Evolutionary conservation across 1,140 invertebrate genomes (phyloP), one percentile per base, ranked within the genome.

Genomic region (Phenacoccus solenopsis): DNA sequence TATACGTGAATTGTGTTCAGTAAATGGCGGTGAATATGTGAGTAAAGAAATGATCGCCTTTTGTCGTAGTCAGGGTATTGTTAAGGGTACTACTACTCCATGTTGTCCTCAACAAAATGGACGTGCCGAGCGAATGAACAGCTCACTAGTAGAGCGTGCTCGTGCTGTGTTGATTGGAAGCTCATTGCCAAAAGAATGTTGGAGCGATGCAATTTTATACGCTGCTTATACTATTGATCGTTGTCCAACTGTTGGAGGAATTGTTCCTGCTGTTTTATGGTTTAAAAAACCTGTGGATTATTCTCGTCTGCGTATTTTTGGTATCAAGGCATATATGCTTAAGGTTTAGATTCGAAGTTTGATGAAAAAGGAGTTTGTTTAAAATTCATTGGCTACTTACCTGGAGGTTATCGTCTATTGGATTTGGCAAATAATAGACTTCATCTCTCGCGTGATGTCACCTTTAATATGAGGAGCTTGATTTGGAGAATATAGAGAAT

Each of bases 21-120:
- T n/a, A n/a, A n/a, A n/a, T n/a, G 75, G 75, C 1, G 72, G 20
- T 64, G 75, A 76, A 71, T 75, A 73, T 73, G 70, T 76, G 27
- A 76, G 74, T 74, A 30, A 21, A 49, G 30, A 70, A 28, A 22
- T 75, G 49, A 73, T 69, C 67, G 56, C 72, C 10, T 77, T 75
- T 67, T 35, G 67, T 16, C 71, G 59, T 68, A 49, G 73, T 57
- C 74, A 74, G n/a, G 74, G 73, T 9, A 74, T 75, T 67, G 9
- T 12, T 13, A 64, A 73, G 49, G 59, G 69, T 71, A 38, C 72
- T 68, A 71, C 72, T 72, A 69, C 72, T 20, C n/a, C 70, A 20
- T 74, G 74, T 70, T 56, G 56, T 16, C 75, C 74, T 69, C 69
- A 73, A 70, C 56, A 74, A 20, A 76, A 75, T 70, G 74, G 74